These are phyloP conservation scores for Puma concolor DNA, from an alignment of 2,113 vertebrate species.

Conservation along the genomic window DNA sequence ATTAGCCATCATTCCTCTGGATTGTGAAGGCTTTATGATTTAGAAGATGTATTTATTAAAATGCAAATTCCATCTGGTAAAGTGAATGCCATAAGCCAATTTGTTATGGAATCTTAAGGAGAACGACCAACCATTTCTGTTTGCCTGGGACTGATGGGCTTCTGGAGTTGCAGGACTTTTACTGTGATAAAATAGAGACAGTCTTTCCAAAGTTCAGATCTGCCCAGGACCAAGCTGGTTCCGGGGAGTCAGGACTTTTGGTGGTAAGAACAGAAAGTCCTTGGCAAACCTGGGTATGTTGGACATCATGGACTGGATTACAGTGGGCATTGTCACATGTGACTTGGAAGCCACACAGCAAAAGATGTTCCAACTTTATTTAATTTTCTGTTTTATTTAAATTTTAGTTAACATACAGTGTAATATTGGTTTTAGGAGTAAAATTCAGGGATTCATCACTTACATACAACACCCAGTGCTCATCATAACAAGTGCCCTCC, in stretches of 20 bases:
- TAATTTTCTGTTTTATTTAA: too few relatives aligned
- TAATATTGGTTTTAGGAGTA: too few relatives aligned
- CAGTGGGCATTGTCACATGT: background rate
- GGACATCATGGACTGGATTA: background rate
- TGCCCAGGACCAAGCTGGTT: background rate
- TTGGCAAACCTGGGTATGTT: background rate
- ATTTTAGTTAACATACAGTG: too few relatives aligned
- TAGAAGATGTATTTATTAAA: constrained; percentile 36
- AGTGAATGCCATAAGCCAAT: background rate
- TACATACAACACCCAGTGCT: too few relatives aligned
- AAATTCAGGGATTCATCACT: too few relatives aligned
- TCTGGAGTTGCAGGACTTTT: background rate
- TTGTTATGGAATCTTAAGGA: background rate
- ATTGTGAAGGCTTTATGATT: background rate
- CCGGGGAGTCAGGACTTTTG: background rate
- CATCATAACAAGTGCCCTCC: too few relatives aligned
- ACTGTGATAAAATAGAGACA: background rate
- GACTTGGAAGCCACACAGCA: background rate
- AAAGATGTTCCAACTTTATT: background rate
- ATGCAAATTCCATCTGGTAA: background rate
- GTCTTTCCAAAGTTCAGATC: background rate
- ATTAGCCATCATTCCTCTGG: constrained; percentile 11
- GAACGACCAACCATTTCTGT: background rate
- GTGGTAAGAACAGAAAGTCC: background rate
- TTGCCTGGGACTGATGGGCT: background rate